Base-by-base conservation (phyloP, 53 echinoderm and acorn worm genomes). In the Hippasteria phrygiana region DNA sequence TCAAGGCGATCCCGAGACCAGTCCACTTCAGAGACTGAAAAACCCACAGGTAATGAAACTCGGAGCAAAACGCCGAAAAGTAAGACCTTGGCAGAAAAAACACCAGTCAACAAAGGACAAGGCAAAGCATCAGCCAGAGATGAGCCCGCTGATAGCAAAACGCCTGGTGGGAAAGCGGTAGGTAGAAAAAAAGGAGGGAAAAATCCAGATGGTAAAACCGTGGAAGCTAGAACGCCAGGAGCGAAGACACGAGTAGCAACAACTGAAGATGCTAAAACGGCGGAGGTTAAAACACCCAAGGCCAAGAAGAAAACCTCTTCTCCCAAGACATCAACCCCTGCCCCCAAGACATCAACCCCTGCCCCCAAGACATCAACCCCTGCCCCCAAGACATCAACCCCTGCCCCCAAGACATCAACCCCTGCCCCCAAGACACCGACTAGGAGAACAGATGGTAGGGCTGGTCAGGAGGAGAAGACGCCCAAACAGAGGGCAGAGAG, bases 11-110 rank as follows among this genome's bases (percentile, higher is more conserved):
- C 20, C 20, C 33, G n/a, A 48, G 39, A 51, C 22, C 20, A 47
- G 18, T 71, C 84, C 14, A 69, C 69, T 10, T 35, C 84, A 37
- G 18, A 11, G 50, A 84, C 31, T 20, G 55, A 32, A 17, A 78
- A 78, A 59, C 43, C 78, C 0, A 7, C 36, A 20, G 70, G 69
- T 3, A 48, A n/a, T 26, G 2, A 34, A 78, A 47, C 32, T 33
- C 36, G 33, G 69, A 28, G 18, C 43, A 42, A 73, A 40, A 73
- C 65, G 12, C 41, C 27, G 31, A 33, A 5, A 27, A 43, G 65
- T 17, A 43, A 31, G 81, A 64, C 81, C 20, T 31, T 65, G 22
- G 12, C 22, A 1, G 80, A 1, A 20, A 59, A 63, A 41, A 40
- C 62, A 71, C 17, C 29, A 18, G 65, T 11, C 2, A 20, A 65